phyloP scores from a whole-genome alignment of 2,888 invertebrate species.

The Oscheius sp. region DNA sequence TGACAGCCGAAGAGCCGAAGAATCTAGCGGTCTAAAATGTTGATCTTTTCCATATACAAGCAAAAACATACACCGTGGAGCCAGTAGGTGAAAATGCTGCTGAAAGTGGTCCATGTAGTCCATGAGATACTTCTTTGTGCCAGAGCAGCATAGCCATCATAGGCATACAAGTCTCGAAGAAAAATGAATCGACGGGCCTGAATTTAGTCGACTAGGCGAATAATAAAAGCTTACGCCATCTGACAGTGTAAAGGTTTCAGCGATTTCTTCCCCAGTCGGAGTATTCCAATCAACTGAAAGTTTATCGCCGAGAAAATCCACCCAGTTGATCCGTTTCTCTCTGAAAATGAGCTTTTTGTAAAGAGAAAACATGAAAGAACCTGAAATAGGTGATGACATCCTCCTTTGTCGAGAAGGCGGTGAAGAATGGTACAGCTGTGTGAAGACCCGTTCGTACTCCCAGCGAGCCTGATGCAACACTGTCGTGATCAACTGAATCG shows the following conservation, averaged over 20 bases:
- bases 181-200: slow-evolving; percentile 65
- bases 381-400: slow-evolving; percentile 63
- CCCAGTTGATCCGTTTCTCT: slow-evolving; percentile 40
- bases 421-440: slow-evolving; percentile 63
- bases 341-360: slow-evolving; percentile 34
- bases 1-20: slow-evolving; percentile 54
- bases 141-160: slow-evolving; percentile 67
- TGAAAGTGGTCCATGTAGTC: slow-evolving; percentile 68
- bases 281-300: slow-evolving; percentile 64
- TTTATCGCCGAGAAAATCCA: slow-evolving; percentile 59
- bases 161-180: slow-evolving; percentile 63
- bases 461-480: slow-evolving; percentile 61
- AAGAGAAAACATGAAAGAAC: slow-evolving; percentile 33
- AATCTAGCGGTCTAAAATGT: slow-evolving; percentile 38
- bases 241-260: slow-evolving; percentile 63
- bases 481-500: slow-evolving; percentile 60
- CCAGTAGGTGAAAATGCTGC: slow-evolving; percentile 67
- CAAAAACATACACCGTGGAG: slow-evolving; percentile 55
- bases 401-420: slow-evolving; percentile 51
- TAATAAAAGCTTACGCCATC: slow-evolving; percentile 49
- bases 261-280: slow-evolving; percentile 58
- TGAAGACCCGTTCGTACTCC: slow-evolving; percentile 65
- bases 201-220: slow-evolving; percentile 6
- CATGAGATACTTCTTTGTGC: slow-evolving; percentile 65
- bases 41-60: background rate